These are phyloP conservation scores for Cotesia glomerata DNA, from an alignment of 1,140 invertebrate genomes.

Conservation along the genomic window DNA sequence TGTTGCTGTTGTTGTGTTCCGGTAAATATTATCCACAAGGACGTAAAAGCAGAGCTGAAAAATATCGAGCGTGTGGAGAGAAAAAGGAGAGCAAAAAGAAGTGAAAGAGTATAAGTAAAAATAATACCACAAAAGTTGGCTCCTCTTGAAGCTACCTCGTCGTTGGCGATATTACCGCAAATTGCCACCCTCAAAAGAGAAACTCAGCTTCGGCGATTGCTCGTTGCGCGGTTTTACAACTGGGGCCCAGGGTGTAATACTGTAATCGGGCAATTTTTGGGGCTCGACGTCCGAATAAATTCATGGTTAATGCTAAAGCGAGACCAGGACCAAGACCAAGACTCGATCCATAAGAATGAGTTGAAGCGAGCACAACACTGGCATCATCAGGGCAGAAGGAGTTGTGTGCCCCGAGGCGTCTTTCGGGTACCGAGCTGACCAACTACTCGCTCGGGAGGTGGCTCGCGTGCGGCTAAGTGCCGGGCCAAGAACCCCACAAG, in stretches of 20 bases:
- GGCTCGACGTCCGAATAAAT: slow-evolving; percentile 57
- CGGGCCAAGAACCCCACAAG: slow-evolving; percentile 42
- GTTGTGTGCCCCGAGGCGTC: slow-evolving; percentile 17
- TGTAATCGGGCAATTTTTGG: slow-evolving; percentile 61
- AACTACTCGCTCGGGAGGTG: slow-evolving; percentile 23
- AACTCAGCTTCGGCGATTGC: slow-evolving; percentile 44
- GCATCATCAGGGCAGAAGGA: slow-evolving; percentile 10
- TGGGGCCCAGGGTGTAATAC: slow-evolving; percentile 49
- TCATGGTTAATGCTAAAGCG: slow-evolving; percentile 54
- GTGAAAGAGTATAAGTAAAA: neutral
- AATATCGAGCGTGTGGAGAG: slow-evolving; percentile 10
- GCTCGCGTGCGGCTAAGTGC: slow-evolving; percentile 62
- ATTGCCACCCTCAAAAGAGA: slow-evolving; percentile 63
- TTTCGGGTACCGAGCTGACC: neutral
- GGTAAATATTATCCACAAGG: neutral
- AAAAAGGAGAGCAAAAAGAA: neutral
- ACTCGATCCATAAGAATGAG: slow-evolving; percentile 3
- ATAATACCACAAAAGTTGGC: neutral
- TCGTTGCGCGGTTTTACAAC: slow-evolving; percentile 56
- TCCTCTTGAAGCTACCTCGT: slow-evolving; percentile 37
- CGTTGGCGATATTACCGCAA: slow-evolving; percentile 63
- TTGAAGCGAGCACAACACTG: neutral
- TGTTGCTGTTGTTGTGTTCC: neutral
- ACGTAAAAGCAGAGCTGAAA: slow-evolving; percentile 5
- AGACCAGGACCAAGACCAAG: slow-evolving; percentile 17